Evolutionary conservation across 1,140 invertebrate genomes (phyloP), one percentile per base, ranked within the genome.

Genomic region (Ceratoteleas bidentatus): DNA sequence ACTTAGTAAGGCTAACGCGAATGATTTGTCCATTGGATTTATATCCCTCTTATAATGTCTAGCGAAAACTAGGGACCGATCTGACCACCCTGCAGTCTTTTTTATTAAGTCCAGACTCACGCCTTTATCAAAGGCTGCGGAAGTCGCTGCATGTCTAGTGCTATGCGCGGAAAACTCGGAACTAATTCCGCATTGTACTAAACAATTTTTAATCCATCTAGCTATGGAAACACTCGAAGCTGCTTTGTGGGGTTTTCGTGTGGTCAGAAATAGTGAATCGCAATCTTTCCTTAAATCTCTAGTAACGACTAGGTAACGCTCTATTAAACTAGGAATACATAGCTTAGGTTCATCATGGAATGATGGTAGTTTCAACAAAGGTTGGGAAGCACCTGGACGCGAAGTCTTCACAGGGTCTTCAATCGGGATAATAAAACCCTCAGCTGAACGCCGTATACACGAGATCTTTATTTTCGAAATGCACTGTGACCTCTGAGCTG

Each of bases 41-140:
- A 57, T 8, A 40, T 57, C 36, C 15, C 54, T 57, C 38, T 57
- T 57, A 14, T 40, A 57, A 40, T 40, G 36, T 40, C 10, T 57
- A 0, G 54, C 54, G 13, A 56, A 56, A 3, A 38, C n/a, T 38
- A n/a, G 1, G 2, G 53, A 56, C 10, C 10, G 6, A 4, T 38
- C 33, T 1, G 53, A 56, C 53, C 53, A 56, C 4, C 53, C 34
- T 38, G 53, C 34, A 5, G 53, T 7, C n/a, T 56, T 56, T 3
- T 4, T 5, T 6, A 36, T 56, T 3, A 15, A 14, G 6, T 14
- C 14, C 13, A 50, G 9, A n/a, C 34, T 32, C 14, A 38, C 53
- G 13, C 24, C 34, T 14, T 56, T 56, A 3, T 36, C 6, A 13
- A 56, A 14, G 3, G 53, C 53, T 3, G 53, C 53, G 10, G 53